Conservation (phyloP, 2,113 vertebrate genomes). For the Reinhardtius hippoglossoides region DNA sequence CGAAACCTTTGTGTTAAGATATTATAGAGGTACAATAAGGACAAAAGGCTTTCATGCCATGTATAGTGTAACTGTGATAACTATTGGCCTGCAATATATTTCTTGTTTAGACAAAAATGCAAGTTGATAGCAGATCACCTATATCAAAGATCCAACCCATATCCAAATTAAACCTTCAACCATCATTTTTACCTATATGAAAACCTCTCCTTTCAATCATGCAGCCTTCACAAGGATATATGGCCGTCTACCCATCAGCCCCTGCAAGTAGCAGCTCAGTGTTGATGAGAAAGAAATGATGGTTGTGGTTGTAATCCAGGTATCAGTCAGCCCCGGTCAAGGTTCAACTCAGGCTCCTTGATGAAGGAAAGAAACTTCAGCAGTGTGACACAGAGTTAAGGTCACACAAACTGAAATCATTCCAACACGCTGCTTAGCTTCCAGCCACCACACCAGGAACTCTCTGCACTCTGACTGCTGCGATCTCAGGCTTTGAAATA, state of each 20-base stretch:
- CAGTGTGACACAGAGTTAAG: neutral
- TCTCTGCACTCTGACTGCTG: neutral
- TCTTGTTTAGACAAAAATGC: neutral
- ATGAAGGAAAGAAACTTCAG: no score
- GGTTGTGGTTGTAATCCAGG: neutral
- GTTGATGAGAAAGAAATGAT: neutral
- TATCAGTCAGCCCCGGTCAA: conserved; percentile 13
- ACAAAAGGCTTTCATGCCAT: no score
- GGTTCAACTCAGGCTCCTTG: conserved; percentile 10
- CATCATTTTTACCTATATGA: neutral
- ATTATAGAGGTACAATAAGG: no score
- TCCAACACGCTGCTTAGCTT: neutral
- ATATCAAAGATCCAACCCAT: neutral
- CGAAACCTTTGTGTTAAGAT: no score
- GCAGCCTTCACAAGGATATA: conserved; percentile 8
- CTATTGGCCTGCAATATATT: no score
- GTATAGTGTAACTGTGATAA: no score
- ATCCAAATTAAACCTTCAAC: no score
- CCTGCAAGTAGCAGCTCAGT: conserved; percentile 9
- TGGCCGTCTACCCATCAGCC: conserved; percentile 8
- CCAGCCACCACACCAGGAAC: neutral
- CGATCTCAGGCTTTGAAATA: neutral
- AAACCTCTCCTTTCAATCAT: conserved; percentile 19
- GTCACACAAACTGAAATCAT: neutral
- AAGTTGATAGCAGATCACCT: neutral